Conservation (phyloP, 2,113 vertebrate genomes). For the Pycnonotus jocosus region DNA sequence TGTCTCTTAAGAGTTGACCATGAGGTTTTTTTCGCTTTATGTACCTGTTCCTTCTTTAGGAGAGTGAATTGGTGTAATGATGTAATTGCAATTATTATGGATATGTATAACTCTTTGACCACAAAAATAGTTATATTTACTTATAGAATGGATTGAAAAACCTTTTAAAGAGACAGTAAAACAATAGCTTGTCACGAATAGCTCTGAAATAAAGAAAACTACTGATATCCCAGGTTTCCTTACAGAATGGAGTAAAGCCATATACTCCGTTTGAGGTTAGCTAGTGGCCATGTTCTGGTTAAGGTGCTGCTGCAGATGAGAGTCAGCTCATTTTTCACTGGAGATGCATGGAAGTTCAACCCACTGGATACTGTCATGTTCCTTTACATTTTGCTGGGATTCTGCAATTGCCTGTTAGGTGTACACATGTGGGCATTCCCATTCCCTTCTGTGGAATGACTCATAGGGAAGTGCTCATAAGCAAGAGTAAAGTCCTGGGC, state of each 20-base stretch:
- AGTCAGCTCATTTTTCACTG: not conserved
- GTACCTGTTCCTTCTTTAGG: not conserved
- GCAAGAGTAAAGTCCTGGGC: not conserved
- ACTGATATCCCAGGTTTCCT: not conserved
- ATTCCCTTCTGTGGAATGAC: not conserved
- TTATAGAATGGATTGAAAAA: not conserved
- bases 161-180: not conserved
- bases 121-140: not conserved
- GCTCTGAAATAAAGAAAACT: not conserved
- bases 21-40: not conserved
- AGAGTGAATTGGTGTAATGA: not conserved
- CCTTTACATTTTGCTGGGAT: rapidly evolving
- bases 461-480: not conserved
- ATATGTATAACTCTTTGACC: not conserved
- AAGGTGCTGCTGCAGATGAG: not conserved
- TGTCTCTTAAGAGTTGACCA: not conserved
- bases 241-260: not conserved
- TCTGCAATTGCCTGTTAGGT: not conserved
- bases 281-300: not conserved
- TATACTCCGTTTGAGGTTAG: not conserved
- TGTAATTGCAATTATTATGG: not conserved
- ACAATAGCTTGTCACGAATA: not conserved
- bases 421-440: not conserved
- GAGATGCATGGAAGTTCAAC: not conserved
- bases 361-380: not conserved